Conservation (phyloP, 2,888 invertebrate genomes). For the Dicyrtomina minuta region DNA sequence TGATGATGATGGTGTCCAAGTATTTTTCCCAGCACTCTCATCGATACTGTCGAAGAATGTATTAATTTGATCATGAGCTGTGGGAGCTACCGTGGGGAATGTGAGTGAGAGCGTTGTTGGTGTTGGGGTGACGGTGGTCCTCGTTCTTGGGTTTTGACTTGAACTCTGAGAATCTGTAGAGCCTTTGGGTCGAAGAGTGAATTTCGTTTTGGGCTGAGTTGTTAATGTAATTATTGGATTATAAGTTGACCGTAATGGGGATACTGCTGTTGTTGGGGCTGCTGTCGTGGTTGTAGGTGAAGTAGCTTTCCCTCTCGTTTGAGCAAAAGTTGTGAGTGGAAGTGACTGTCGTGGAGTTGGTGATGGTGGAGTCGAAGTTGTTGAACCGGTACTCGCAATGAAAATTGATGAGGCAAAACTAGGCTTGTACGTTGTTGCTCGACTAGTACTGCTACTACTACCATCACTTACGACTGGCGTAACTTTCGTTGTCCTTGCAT, state of each 20-base stretch:
- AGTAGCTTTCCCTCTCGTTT: constrained; percentile 6
- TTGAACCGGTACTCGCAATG: constrained; percentile 2
- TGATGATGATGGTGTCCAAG: constrained; percentile 18
- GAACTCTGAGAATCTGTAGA: no score
- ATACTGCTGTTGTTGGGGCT: background rate
- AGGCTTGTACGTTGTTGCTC: background rate
- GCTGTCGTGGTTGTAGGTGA: background rate
- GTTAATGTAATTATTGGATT: background rate
- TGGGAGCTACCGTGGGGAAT: background rate
- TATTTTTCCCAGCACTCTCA: constrained; percentile 5
- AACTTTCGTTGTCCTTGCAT: no score
- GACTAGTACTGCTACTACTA: background rate
- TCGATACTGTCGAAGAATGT: constrained; percentile 18
- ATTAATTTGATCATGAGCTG: background rate
- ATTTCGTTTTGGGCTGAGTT: constrained; percentile 17
- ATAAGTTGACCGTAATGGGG: background rate
- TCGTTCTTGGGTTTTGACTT: constrained; percentile 4
- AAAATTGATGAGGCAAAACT: background rate
- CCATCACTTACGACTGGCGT: no score
- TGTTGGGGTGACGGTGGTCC: constrained; percentile 1
- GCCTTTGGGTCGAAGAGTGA: constrained; percentile 26
- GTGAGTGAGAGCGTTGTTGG: background rate
- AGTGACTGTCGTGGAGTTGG: background rate
- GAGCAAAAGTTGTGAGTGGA: background rate
- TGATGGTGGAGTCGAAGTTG: background rate